Evolutionary conservation across 2,797 vertebrate genomes (phyloP).

Genomic region (Myripristis murdjan): DNA sequence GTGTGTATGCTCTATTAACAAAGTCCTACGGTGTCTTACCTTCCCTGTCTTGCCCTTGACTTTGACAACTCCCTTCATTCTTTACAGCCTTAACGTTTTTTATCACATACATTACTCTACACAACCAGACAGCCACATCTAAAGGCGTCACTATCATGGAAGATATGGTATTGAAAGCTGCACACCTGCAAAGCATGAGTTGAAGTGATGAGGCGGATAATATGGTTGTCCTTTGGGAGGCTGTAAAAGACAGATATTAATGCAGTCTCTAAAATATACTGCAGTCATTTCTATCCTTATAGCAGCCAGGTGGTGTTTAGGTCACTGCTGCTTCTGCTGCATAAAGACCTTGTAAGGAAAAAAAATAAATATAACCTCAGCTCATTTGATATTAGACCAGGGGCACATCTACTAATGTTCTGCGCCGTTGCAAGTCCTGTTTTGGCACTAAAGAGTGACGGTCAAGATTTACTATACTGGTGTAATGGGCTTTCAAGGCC

Average conservation of each 20-base stretch:
- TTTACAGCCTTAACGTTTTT: constrained; percentile 31
- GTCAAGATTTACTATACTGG: too few species aligned
- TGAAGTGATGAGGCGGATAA: constrained; percentile 36
- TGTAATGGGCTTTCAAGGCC: too few species aligned
- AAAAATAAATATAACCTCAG: too few species aligned
- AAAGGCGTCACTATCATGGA: constrained; percentile 23
- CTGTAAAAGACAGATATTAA: constrained; percentile 55
- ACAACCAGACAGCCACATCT: constrained; percentile 26
- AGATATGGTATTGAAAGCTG: constrained; percentile 12
- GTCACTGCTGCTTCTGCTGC: background rate
- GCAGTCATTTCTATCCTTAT: constrained; percentile 35
- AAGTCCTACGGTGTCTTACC: constrained; percentile 23
- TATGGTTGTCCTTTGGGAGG: constrained; percentile 38
- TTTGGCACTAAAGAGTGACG: too few species aligned
- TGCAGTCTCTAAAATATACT: constrained; percentile 33
- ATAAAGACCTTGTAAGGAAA: constrained; percentile 7
- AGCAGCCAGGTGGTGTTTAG: constrained; percentile 25
- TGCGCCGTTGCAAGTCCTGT: too few species aligned
- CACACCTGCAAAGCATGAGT: constrained; percentile 28
- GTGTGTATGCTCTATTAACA: constrained; percentile 52
- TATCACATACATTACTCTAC: constrained; percentile 7
- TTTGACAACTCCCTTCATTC: constrained; percentile 44
- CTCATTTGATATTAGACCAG: too few species aligned
- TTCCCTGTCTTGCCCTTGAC: constrained; percentile 50
- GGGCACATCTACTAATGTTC: too few species aligned